Percentiles rank a stretch among this genome's conserved stretches.
phyloP scores from a whole-genome alignment of 2,797 vertebrate genomes.

The Labeo calbasu region DNA sequence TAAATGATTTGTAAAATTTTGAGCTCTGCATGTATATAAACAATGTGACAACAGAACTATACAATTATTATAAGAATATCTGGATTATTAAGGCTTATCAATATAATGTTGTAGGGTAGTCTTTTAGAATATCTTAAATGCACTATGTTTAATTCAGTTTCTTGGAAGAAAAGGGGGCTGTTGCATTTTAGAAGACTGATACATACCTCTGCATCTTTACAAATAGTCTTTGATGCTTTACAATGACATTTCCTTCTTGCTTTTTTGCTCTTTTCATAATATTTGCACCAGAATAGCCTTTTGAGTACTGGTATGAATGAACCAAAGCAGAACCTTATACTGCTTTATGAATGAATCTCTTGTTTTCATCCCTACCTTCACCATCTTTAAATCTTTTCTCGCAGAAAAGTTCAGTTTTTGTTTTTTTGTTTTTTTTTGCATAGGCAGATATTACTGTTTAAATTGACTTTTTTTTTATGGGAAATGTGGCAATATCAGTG shows the following conservation, averaged over 20 bases:
- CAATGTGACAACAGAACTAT: constrained; percentile 34
- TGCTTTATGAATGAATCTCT: constrained; percentile 2
- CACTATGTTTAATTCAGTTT: neutral
- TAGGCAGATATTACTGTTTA: neutral
- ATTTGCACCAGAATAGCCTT: constrained; percentile 28
- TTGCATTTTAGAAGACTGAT: neutral
- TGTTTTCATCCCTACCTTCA: neutral
- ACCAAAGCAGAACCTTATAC: neutral
- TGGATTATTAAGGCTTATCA: neutral
- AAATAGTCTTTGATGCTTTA: neutral
- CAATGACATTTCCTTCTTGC: neutral
- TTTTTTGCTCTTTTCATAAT: neutral
- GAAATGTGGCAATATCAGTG: neutral
- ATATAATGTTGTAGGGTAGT: neutral
- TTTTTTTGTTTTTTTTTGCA: neutral
- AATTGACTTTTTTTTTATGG: neutral
- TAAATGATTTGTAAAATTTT: constrained; percentile 67
- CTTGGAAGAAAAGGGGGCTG: neutral
- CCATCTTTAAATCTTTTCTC: neutral
- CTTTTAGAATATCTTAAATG: neutral
- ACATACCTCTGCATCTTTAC: constrained; percentile 15
- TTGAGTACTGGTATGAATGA: constrained; percentile 4
- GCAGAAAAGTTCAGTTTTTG: neutral
- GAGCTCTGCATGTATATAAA: constrained; percentile 65
- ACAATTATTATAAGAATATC: neutral